Evolutionary conservation across 2,888 invertebrate genomes (phyloP).

Genomic region (Copidosoma aretas): DNA sequence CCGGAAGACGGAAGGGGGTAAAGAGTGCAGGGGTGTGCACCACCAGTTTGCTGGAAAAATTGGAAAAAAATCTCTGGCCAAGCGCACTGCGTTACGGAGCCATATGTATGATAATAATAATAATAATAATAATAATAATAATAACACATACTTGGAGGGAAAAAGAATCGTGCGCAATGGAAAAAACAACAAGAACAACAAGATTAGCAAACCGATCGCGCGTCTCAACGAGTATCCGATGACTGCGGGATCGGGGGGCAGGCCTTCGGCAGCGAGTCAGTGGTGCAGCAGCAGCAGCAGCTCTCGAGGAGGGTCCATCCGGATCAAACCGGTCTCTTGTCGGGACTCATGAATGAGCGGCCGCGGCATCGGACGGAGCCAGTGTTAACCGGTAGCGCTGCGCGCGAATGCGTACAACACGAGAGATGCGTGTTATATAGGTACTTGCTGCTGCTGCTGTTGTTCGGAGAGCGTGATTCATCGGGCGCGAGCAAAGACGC

Average conservation of each 20-base stretch:
- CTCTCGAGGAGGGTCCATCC: slow-evolving; percentile 48
- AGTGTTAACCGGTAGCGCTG: neutral
- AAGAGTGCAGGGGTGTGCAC: too few relatives aligned
- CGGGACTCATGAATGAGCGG: neutral
- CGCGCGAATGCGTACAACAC: neutral
- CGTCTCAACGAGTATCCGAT: slow-evolving; percentile 41
- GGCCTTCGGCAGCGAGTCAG: slow-evolving; percentile 26
- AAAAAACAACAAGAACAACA: too few relatives aligned
- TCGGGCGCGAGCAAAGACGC: neutral
- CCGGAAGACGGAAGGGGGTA: too few relatives aligned
- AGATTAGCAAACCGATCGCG: slow-evolving; percentile 9
- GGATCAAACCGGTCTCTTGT: slow-evolving; percentile 45
- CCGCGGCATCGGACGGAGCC: neutral
- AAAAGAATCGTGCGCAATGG: too few relatives aligned
- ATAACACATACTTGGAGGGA: too few relatives aligned
- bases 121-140: too few relatives aligned
- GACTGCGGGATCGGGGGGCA: slow-evolving; percentile 31
- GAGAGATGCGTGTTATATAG: neutral
- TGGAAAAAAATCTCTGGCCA: too few relatives aligned
- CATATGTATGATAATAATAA: too few relatives aligned
- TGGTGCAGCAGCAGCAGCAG: slow-evolving; percentile 37
- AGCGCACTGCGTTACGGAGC: too few relatives aligned
- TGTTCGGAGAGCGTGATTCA: neutral
- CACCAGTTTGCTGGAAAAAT: too few relatives aligned
- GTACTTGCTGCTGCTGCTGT: neutral